Conservation (phyloP, 2,113 vertebrate genomes). For the Nycticryphes semicollaris region DNA sequence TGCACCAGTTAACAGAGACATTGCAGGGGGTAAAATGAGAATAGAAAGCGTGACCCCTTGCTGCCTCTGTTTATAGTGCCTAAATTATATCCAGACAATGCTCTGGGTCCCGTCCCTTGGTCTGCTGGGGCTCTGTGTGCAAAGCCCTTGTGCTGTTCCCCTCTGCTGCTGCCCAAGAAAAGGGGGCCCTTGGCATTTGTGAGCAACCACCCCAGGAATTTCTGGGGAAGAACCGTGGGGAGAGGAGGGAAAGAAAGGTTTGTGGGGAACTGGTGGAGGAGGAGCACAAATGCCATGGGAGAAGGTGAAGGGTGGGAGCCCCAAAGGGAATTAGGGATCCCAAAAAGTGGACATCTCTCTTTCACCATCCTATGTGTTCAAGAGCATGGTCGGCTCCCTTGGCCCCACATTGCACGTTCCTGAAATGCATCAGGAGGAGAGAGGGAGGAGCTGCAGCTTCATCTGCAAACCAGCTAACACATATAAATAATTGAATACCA, state of each 20-base stretch:
- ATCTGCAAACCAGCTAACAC: conserved; percentile 69
- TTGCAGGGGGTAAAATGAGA: conserved; percentile 11
- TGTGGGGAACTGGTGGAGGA: background rate
- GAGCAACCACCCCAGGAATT: background rate
- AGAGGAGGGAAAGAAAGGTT: background rate
- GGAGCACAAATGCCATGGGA: accelerated
- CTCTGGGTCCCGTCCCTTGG: background rate
- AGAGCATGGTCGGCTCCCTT: background rate
- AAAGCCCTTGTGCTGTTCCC: background rate
- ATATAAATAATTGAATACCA: conserved; percentile 73
- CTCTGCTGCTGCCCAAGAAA: background rate
- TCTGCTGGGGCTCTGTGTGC: background rate
- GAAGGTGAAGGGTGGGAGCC: background rate
- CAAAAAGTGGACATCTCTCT: background rate
- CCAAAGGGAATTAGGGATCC: background rate
- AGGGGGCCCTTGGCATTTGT: background rate
- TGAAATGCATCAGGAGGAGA: conserved; percentile 8
- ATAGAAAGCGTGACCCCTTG: background rate
- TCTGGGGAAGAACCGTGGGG: background rate
- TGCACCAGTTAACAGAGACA: conserved; percentile 32
- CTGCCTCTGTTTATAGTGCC: conserved; percentile 40
- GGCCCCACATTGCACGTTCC: background rate
- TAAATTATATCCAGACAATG: conserved; percentile 28
- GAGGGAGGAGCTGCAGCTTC: conserved; percentile 53
- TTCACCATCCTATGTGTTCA: background rate